A percentile compares a stretch with the other conserved stretches of the same genome.
Conservation (phyloP, 2,888 invertebrate genomes). For the Linnaemya tessellans region DNA sequence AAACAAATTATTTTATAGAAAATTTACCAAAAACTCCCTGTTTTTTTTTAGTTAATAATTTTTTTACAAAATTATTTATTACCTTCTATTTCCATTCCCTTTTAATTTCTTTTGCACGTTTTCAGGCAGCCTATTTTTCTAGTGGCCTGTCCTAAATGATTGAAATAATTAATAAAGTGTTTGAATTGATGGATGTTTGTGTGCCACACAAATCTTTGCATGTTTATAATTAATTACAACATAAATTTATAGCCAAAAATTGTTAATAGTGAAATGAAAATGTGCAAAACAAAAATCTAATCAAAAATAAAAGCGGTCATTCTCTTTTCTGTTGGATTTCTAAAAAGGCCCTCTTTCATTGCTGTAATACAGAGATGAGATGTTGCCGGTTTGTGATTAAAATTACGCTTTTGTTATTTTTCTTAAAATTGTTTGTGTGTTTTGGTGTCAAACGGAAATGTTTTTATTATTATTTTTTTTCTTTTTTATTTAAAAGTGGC, state of each 20-base stretch:
- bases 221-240: not conserved
- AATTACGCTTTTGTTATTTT: not conserved
- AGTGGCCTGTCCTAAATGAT: not conserved
- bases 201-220: not conserved
- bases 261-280: not conserved
- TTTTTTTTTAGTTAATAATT: not conserved
- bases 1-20: not conserved
- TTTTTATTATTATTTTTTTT: not conserved
- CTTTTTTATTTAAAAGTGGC: not conserved
- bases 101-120: not conserved
- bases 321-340: not conserved
- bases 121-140: not conserved
- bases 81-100: not conserved
- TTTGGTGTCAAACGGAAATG: constrained; percentile 27
- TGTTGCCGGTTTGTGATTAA: not conserved
- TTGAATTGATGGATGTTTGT: not conserved
- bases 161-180: not conserved
- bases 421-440: not conserved
- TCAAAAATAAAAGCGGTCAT: not conserved
- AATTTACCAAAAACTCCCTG: not conserved
- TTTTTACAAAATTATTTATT: not conserved
- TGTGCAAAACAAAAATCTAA: not conserved
- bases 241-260: not conserved
- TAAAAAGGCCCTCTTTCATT: not conserved
- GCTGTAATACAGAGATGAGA: not conserved